phyloP scores from a whole-genome alignment of 2,113 vertebrate species.

The Laticauda colubrina region DNA sequence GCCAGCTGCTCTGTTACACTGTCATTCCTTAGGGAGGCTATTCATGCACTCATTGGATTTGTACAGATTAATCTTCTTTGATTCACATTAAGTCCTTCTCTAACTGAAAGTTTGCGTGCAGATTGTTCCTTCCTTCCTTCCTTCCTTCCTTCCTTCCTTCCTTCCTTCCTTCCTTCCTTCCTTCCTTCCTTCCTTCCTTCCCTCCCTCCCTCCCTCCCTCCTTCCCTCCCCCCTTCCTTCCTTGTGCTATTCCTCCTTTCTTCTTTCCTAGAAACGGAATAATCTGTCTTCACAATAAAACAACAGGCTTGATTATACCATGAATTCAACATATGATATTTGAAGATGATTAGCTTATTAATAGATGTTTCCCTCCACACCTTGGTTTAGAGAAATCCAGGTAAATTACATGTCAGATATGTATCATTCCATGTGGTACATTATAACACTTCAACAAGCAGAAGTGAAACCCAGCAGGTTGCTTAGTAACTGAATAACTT shows the following conservation, averaged over 20 bases:
- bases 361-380: not conserved
- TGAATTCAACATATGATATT: not conserved
- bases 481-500: not conserved
- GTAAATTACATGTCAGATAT: not conserved
- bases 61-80: not conserved
- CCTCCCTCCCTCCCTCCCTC: too few relatives aligned
- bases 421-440: not conserved
- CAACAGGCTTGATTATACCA: not conserved
- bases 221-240: not conserved
- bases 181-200: rapidly evolving
- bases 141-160: not conserved
- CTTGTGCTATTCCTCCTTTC: not conserved
- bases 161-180: rapidly evolving
- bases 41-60: not conserved
- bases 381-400: slow-evolving; percentile 7
- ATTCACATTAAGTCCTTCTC: not conserved
- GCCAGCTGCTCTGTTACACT: not conserved
- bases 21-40: not conserved
- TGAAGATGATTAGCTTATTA: slow-evolving; percentile 13
- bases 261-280: not conserved
- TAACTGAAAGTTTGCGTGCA: not conserved
- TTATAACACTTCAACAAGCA: slow-evolving; percentile 18
- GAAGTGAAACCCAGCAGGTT: slow-evolving; percentile 3
- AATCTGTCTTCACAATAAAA: not conserved
- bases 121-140: not conserved